phyloP scores from a whole-genome alignment of 2,797 vertebrate species.

The Prunella strophiata region DNA sequence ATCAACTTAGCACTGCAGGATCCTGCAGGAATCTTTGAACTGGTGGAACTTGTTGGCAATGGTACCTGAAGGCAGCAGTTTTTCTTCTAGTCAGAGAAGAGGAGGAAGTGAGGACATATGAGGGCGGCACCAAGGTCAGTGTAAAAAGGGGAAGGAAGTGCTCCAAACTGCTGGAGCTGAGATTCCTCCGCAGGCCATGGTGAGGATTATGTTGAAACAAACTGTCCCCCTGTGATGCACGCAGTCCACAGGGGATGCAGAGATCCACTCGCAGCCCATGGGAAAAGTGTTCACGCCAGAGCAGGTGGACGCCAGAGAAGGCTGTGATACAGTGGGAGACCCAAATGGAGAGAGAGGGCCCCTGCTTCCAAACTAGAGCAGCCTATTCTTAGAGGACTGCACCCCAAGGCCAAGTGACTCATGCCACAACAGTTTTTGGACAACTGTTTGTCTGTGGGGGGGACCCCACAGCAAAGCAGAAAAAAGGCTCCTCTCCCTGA shows the following conservation, averaged over 20 bases:
- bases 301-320: not conserved
- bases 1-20: not conserved
- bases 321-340: not conserved
- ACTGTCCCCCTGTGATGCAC: too few species aligned
- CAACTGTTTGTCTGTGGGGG: not conserved
- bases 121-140: not conserved
- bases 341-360: not conserved
- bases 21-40: not conserved
- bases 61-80: not conserved
- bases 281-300: not conserved
- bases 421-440: not conserved
- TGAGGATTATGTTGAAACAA: not conserved
- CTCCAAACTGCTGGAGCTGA: accelerated
- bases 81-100: not conserved
- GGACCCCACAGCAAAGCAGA: not conserved
- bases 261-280: not conserved
- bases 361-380: not conserved
- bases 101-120: not conserved
- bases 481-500: not conserved
- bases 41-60: not conserved
- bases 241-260: not conserved
- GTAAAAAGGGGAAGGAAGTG: not conserved
- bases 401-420: not conserved
- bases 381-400: not conserved
- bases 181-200: not conserved